Conservation (phyloP, 2,888 invertebrate species). For the Coleophora flavipennella region DNA sequence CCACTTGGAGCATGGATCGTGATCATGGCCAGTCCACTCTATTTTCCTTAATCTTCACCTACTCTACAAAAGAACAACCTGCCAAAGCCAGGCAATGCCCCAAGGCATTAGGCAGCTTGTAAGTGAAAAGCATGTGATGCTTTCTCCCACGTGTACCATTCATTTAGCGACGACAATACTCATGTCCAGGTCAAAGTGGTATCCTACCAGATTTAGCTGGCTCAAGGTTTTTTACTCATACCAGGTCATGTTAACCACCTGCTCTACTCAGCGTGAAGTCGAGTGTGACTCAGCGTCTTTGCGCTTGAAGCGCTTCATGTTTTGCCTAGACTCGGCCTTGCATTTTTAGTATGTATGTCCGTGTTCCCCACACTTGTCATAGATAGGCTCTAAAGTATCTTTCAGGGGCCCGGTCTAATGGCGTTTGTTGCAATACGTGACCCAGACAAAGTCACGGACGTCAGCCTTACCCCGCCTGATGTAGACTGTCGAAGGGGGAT, state of each 20-base stretch:
- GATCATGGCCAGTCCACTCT: background rate
- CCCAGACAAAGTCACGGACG: constrained; percentile 4
- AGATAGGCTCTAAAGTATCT: constrained; percentile 17
- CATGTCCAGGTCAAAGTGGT: constrained; percentile 11
- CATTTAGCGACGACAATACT: constrained; percentile 11
- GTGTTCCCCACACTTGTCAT: constrained; percentile 16
- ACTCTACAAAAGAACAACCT: background rate
- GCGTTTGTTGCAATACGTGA: constrained; percentile 20
- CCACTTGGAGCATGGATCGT: background rate
- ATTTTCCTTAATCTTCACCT: background rate
- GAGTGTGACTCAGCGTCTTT: constrained; percentile 7
- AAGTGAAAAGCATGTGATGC: constrained; percentile 15
- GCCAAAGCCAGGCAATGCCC: background rate
- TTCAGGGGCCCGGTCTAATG: constrained; percentile 26
- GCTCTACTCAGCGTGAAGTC: constrained; percentile 5
- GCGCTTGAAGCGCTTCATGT: constrained; percentile 17
- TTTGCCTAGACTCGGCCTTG: constrained; percentile 5
- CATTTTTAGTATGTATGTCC: constrained; percentile 15
- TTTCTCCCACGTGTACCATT: constrained; percentile 11
- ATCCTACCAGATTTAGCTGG: constrained; percentile 18
- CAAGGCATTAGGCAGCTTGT: background rate
- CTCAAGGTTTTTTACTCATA: constrained; percentile 7
- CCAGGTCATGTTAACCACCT: background rate
- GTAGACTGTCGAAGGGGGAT: constrained; percentile 3
- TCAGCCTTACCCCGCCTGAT: constrained; percentile 7